phyloP scores from a whole-genome alignment of 2,888 invertebrate genomes.

The Eristalis intricaria region DNA sequence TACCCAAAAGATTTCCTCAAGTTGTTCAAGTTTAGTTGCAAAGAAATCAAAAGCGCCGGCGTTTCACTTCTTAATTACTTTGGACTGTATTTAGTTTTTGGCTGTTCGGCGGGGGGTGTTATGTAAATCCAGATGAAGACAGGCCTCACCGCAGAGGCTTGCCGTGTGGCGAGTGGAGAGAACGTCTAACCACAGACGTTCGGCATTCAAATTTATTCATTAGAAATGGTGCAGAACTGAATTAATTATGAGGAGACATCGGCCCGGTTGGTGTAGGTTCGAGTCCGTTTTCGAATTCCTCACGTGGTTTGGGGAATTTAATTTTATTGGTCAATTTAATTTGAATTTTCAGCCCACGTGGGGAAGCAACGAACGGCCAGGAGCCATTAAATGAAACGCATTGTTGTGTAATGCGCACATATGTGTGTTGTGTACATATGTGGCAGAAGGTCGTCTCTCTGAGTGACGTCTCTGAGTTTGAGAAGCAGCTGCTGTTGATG shows the following conservation, averaged over 20 bases:
- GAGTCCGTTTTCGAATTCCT: constrained; percentile 20
- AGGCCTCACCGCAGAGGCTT: constrained; percentile 15
- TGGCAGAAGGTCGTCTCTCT: not conserved
- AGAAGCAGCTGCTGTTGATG: not conserved
- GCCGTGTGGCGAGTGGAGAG: constrained; percentile 19
- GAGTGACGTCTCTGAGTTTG: not conserved
- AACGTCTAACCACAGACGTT: constrained; percentile 43
- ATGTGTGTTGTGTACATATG: not conserved
- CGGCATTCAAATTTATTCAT: constrained; percentile 69
- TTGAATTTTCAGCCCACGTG: constrained; percentile 47
- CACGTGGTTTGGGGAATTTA: constrained; percentile 22
- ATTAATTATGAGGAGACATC: constrained; percentile 54
- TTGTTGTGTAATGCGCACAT: not conserved
- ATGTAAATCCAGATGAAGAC: constrained; percentile 47
- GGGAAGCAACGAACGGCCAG: not conserved
- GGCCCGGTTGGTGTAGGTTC: constrained; percentile 1
- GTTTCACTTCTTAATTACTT: constrained; percentile 59
- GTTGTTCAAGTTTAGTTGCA: constrained; percentile 23
- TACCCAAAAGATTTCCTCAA: constrained; percentile 47
- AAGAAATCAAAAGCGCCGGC: constrained; percentile 4
- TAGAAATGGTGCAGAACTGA: constrained; percentile 52
- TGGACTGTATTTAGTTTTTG: not conserved
- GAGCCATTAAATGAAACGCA: not conserved
- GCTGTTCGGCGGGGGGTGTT: constrained; percentile 6
- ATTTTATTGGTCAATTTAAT: constrained; percentile 66